Evolutionary conservation across 2,113 vertebrate genomes (phyloP), one percentile per base, ranked within the genome.

Genomic region (Panurus biarmicus): DNA sequence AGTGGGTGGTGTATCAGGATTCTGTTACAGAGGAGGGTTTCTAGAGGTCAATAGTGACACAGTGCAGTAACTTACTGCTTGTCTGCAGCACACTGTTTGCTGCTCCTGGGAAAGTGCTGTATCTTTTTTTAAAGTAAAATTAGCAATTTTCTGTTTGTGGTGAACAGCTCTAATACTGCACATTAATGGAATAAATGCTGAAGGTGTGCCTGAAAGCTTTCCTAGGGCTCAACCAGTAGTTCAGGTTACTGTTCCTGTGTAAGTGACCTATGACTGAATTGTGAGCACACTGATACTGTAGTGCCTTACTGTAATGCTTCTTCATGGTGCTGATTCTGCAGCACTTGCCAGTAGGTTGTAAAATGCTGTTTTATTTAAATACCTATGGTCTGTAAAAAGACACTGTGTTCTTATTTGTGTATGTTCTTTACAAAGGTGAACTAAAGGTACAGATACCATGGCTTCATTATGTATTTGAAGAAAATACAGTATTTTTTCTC

Each of bases 1-100:
- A 96, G 97, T 97, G 97, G 97, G 96, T 98, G 95, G 96, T 98
- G 97, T 97, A 74, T 98, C 97, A 97, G 97, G 97, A 95, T 98
- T 97, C 87, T 97, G 83, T 98, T 98, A 97, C 97, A 93, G 87
- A 89, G 93, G 95, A 97, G 97, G 93, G 89, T 77, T 97, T 96
- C 93, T 96, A 79, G 94, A 96, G 93, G 95, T 89, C 95, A 96
- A 38, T 82, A 45, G 88, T 96, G 96, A 91, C 88, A 96, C 57
- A 24, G 42, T 79, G 81, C 82, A 81, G 54, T 87, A 94, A 96
- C 94, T 94, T 90, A 72, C 60, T 94, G 77, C 88, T 64, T 91
- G 92, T 82, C 67, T 97, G 14, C 57, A 95, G 78, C 33, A 44
- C 58, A 2, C 42, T 73, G 67, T 38, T 94, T 23, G 56, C 87